Evolutionary conservation across 2,113 vertebrate species (phyloP).

Genomic region (Phodopus roborovskii): DNA sequence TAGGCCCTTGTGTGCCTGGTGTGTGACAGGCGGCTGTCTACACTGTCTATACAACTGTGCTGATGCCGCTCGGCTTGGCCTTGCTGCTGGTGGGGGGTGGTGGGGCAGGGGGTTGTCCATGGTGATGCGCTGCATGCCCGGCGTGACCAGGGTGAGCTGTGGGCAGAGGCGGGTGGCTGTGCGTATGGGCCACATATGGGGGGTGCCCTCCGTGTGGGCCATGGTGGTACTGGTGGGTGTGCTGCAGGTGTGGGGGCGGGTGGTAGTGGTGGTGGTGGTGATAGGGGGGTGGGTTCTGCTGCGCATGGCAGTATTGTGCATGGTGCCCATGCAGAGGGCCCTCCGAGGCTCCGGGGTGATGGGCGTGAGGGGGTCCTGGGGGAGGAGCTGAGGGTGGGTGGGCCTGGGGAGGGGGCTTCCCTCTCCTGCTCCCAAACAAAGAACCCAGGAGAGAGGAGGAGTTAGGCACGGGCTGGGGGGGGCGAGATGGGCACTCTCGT

Average conservation of each 20-base stretch:
- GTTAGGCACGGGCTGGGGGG: constrained; percentile 93
- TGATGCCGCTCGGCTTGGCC: constrained; percentile 97
- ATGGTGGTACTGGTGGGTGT: constrained; percentile 91
- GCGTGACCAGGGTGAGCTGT: constrained; percentile 85
- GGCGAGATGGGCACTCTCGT: constrained; percentile 95
- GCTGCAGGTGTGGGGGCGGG: constrained; percentile 92
- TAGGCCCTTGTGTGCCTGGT: neutral
- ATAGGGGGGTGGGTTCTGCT: constrained; percentile 95
- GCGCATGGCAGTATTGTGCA: constrained; percentile 91
- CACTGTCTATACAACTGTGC: constrained; percentile 92
- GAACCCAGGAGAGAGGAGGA: constrained; percentile 97
- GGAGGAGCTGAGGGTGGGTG: constrained; percentile 85
- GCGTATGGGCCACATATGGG: constrained; percentile 80
- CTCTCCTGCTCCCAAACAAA: constrained; percentile 93
- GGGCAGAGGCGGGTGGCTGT: constrained; percentile 85
- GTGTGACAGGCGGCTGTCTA: neutral
- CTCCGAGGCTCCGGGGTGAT: constrained; percentile 87
- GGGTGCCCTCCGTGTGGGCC: constrained; percentile 85
- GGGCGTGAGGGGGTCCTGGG: constrained; percentile 86
- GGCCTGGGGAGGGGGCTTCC: constrained; percentile 90
- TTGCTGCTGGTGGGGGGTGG: constrained; percentile 90
- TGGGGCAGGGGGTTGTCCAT: constrained; percentile 88
- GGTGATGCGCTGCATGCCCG: constrained; percentile 87
- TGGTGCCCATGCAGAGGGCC: constrained; percentile 89
- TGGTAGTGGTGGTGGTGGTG: constrained; percentile 98